Evolutionary conservation across 2,113 vertebrate genomes (phyloP).

Genomic region (Capricornis sumatraensis): DNA sequence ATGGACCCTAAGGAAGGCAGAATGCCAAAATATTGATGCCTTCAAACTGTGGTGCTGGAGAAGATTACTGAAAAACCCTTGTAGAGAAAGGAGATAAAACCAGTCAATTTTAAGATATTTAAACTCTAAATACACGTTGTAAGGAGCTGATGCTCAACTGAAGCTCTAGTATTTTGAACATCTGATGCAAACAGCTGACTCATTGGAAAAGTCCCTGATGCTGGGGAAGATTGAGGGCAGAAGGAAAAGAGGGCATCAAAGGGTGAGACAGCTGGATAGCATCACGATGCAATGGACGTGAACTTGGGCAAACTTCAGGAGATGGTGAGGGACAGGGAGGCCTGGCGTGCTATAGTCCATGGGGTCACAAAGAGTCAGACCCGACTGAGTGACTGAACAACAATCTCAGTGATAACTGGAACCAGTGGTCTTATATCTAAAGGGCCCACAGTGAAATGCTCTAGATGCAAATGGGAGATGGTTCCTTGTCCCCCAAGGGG

Average conservation of each 20-base stretch:
- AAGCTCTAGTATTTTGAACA: not conserved
- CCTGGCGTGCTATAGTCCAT: not conserved
- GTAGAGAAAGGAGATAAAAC: not conserved
- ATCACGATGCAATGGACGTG: fast-evolving
- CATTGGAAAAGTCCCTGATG: not conserved
- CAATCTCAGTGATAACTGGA: not conserved
- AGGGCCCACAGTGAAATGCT: not conserved
- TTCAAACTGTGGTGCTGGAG: not conserved
- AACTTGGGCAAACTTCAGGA: not conserved
- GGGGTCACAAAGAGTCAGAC: not conserved
- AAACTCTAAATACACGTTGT: not conserved
- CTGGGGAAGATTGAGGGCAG: not conserved
- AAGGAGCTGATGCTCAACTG: not conserved
- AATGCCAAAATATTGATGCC: not conserved
- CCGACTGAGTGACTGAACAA: not conserved
- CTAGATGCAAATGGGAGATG: not conserved
- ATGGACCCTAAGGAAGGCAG: not conserved
- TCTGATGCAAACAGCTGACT: not conserved
- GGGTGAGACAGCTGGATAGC: not conserved
- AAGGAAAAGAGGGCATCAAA: not conserved
- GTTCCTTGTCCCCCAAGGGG: not conserved
- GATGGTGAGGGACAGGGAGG: not conserved
- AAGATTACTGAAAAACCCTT: not conserved
- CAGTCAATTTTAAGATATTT: not conserved
- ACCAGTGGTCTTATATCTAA: not conserved